Conservation (phyloP, 2,888 invertebrate species). For the Hemaris fuciformis region DNA sequence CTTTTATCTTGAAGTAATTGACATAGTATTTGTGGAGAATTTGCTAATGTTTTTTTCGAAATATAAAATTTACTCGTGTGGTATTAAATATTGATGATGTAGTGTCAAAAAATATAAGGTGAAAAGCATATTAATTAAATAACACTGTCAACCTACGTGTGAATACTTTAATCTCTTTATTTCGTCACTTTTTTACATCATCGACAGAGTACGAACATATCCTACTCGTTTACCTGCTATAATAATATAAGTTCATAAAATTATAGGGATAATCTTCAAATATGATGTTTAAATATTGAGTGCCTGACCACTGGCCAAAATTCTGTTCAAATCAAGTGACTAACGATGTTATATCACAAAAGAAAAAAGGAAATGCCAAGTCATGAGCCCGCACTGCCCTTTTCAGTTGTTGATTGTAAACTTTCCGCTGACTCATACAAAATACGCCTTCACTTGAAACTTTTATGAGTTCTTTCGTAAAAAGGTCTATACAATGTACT, state of each 20-base stretch:
- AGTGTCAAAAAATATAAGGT: no score
- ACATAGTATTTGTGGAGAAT: background rate
- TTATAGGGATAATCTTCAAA: background rate
- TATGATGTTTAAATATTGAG: background rate
- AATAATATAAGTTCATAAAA: no score
- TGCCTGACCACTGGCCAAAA: slow-evolving; percentile 25
- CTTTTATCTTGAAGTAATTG: no score
- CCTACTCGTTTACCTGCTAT: no score
- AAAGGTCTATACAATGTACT: background rate
- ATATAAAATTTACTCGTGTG: background rate
- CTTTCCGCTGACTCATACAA: slow-evolving; percentile 31
- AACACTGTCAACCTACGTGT: no score
- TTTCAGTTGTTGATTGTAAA: slow-evolving; percentile 25
- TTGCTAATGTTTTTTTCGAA: background rate
- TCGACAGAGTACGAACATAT: no score
- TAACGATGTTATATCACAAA: slow-evolving; percentile 41
- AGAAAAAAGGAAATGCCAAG: slow-evolving; percentile 32
- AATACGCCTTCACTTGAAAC: slow-evolving; percentile 24
- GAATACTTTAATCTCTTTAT: no score
- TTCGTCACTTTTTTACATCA: no score
- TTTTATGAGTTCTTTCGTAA: slow-evolving; percentile 22
- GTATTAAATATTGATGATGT: no score
- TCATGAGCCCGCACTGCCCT: slow-evolving; percentile 32
- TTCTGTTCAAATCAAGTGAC: slow-evolving; percentile 43
- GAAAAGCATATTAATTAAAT: no score